Evolutionary conservation across 1,140 invertebrate species (phyloP).

Genomic region (Leptonema lineaticorne): DNA sequence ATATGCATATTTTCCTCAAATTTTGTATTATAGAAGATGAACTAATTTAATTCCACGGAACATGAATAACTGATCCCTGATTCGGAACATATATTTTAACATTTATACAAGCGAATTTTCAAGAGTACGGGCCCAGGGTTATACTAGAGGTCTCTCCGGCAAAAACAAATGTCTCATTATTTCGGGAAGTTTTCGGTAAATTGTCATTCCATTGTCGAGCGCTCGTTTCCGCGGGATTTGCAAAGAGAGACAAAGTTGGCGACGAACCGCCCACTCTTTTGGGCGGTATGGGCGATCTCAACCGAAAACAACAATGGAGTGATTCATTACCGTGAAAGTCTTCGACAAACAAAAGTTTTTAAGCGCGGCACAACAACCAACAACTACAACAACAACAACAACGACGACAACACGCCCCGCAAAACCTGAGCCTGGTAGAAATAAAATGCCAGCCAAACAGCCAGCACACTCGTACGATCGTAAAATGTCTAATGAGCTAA

Average conservation of each 20-base stretch:
- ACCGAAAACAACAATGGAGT: conserved; percentile 34
- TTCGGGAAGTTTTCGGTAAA: conserved; percentile 27
- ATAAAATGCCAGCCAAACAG: neutral
- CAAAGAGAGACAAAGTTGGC: conserved; percentile 25
- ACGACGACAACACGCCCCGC: neutral
- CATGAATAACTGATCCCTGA: too few relatives aligned
- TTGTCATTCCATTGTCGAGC: conserved; percentile 33
- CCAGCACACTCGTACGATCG: conserved; percentile 5
- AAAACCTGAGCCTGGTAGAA: neutral
- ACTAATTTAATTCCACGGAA: too few relatives aligned
- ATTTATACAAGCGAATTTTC: too few relatives aligned
- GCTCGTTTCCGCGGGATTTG: conserved; percentile 26
- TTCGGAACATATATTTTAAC: too few relatives aligned
- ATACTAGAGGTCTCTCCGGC: neutral
- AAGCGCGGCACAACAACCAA: too few relatives aligned
- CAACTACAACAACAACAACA: too few relatives aligned
- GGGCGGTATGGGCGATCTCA: neutral
- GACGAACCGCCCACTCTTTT: neutral
- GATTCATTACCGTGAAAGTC: conserved; percentile 37
- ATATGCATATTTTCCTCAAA: too few relatives aligned
- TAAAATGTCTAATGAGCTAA: conserved; percentile 31
- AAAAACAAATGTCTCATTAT: conserved; percentile 34
- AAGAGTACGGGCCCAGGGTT: too few relatives aligned
- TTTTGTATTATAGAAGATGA: too few relatives aligned
- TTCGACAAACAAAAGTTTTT: conserved; percentile 35